Evolutionary conservation across 92 coral and sea anemone species (phyloP), one percentile per base, ranked within the genome.

Genomic region (Paragorgia papillata): DNA sequence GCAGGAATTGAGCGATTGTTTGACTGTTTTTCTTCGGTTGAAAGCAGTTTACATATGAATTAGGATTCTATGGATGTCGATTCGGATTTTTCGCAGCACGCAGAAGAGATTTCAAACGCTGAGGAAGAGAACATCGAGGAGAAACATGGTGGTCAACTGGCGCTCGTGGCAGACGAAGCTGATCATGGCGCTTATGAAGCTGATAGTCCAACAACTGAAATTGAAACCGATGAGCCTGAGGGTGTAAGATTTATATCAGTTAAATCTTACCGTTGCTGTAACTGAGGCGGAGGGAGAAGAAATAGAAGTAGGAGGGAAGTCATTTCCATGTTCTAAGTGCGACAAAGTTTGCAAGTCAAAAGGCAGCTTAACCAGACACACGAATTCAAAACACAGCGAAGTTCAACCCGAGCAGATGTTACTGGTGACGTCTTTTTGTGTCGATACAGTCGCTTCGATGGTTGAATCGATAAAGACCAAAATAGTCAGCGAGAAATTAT

Each of bases 331-430:
- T 62, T 62, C 22, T 39, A 39, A 32, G 48, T 62, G 69, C 26
- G 69, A 62, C 44, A 62, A 62, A 62, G 69, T 62, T 62, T 62
- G 69, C 20, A 62, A 62, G 48, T 62, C 69, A 62, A 62, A 62
- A 24, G 69, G 69, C 6, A 46, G 48, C 48, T 27, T 62, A 24
- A 62, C 69, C 24, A 62, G 69, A n/a, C n/a, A 62, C 69, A 62
- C 69, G 7, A 62, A 62, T 24, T 27, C 69, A 32, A 62, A 62
- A 31, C 69, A 62, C 69, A 62, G 39, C 62, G 30, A 25, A 43
- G 48, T 62, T 9, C 44, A 28, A 31, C 39, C 69, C n/a, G 43
- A 12, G 35, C 67, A 62, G 48, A 62, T 13, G 6, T 62, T 27
- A 22, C 22, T 62, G 40, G 21, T 22, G 6, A 43, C 18, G 35